Evolutionary conservation across 2,888 invertebrate species (phyloP).

Genomic region (Onthophagus sagittarius): DNA sequence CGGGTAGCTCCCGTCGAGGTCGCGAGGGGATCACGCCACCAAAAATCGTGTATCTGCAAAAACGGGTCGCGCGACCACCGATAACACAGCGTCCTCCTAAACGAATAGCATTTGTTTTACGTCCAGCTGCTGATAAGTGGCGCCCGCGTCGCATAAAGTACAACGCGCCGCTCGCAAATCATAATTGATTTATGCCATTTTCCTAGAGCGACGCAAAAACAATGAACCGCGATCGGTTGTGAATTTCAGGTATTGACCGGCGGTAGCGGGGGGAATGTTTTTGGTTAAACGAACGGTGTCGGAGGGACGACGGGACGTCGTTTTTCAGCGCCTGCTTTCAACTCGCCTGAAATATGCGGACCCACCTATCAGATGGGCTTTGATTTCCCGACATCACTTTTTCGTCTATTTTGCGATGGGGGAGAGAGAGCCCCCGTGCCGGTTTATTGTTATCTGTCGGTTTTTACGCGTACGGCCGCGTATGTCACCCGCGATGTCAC

Average conservation of each 20-base stretch:
- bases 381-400: neutral
- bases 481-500: neutral
- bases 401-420: neutral
- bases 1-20: neutral
- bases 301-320: neutral
- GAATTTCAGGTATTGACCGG: neutral
- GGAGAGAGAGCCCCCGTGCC: neutral
- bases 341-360: neutral
- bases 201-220: neutral
- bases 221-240: neutral
- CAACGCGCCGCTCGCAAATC: slow-evolving; percentile 25
- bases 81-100: slow-evolving; percentile 27
- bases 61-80: slow-evolving; percentile 31
- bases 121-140: slow-evolving; percentile 24
- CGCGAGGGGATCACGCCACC: neutral
- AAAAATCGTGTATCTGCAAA: slow-evolving; percentile 27
- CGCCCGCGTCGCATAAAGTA: slow-evolving; percentile 23
- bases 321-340: neutral
- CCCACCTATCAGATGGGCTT: neutral
- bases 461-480: neutral
- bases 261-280: neutral
- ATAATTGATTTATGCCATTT: slow-evolving; percentile 26
- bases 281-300: neutral
- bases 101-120: slow-evolving; percentile 29
- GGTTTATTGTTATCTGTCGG: neutral